Evolutionary conservation across 2,888 invertebrate species (phyloP), one percentile per base, ranked within the genome.

Genomic region (Galeopsomyia nigrocyanea): DNA sequence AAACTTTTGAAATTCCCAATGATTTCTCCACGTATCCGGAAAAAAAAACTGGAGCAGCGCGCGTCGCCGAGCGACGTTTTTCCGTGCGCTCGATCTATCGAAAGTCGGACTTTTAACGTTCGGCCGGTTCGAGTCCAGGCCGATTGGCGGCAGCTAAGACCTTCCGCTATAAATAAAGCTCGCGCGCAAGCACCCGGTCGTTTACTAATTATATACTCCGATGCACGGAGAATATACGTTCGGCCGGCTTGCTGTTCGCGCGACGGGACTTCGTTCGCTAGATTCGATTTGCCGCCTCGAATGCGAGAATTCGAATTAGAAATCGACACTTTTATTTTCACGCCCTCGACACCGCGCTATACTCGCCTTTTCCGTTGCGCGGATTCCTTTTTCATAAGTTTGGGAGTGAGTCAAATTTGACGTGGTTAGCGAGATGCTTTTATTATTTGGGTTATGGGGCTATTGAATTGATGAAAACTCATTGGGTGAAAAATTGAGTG

Each of bases 181-280:
- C 58, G 65, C 68, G 60, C 73, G 68, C 71, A 57, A 76, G 78
- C 77, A 72, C 77, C 81, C 80, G 82, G 80, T 78, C 78, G 79
- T 78, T 80, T 77, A 82, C 86, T 86, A 86, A 85, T 85, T 85
- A 85, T 86, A 86, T 77, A 78, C 69, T 58, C 77, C 78, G 78
- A 79, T 80, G 79, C 79, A 75, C 75, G 69, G 63, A 49, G 66
- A 63, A 47, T 47, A 47, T 46, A 17, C 21, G 39, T 10, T 39
- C 26, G 5, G 26, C 31, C 55, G 39, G 51, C 39, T 17, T n/a
- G n/a, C 26, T 26, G 26, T 2, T 5, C 3, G 26, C 46, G 21
- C 39, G 49, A 49, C 26, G 26, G 26, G 39, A 7, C 39, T 39
- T 39, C 39, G 5, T 39, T 10, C 39, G 39, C 39, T 39, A 3